Evolutionary conservation across 1,140 invertebrate species (phyloP).

Genomic region (Drosophila ficusphila): DNA sequence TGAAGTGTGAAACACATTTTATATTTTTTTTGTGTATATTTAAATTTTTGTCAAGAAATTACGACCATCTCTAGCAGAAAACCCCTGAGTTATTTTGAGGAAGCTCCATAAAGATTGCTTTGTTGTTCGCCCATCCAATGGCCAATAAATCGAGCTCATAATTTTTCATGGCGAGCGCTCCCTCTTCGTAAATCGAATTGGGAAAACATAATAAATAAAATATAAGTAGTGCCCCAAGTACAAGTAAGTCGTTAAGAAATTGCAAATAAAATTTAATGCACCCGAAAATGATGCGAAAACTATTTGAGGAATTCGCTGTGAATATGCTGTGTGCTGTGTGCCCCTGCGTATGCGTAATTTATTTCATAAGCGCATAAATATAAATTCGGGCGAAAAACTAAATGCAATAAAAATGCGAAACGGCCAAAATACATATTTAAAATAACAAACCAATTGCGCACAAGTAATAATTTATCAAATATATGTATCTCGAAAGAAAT

Average conservation of each 20-base stretch:
- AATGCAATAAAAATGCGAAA: constrained; percentile 76
- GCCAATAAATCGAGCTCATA: constrained; percentile 72
- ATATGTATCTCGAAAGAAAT: constrained; percentile 42
- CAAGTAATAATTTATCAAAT: constrained; percentile 79
- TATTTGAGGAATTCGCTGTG: constrained; percentile 62
- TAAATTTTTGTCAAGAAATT: neutral
- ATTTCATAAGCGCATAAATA: constrained; percentile 77
- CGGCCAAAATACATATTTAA: constrained; percentile 51
- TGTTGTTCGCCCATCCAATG: constrained; percentile 58
- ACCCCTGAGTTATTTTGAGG: neutral
- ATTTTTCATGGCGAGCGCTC: constrained; percentile 64
- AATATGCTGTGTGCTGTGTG: neutral
- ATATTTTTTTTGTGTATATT: no score
- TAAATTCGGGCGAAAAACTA: constrained; percentile 63
- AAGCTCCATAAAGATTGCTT: constrained; percentile 46
- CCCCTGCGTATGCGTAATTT: constrained; percentile 72
- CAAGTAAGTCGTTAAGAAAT: constrained; percentile 70
- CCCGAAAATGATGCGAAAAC: constrained; percentile 78
- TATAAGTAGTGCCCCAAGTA: constrained; percentile 55
- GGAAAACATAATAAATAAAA: constrained; percentile 76
- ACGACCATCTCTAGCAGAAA: neutral
- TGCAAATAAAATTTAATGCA: constrained; percentile 79
- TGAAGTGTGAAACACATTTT: no score
- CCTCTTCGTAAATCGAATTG: neutral
- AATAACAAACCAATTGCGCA: constrained; percentile 73